Percentiles rank a stretch among this genome's conserved stretches.
Conservation (phyloP, 2,888 invertebrate species). For the Lasiommata megera region DNA sequence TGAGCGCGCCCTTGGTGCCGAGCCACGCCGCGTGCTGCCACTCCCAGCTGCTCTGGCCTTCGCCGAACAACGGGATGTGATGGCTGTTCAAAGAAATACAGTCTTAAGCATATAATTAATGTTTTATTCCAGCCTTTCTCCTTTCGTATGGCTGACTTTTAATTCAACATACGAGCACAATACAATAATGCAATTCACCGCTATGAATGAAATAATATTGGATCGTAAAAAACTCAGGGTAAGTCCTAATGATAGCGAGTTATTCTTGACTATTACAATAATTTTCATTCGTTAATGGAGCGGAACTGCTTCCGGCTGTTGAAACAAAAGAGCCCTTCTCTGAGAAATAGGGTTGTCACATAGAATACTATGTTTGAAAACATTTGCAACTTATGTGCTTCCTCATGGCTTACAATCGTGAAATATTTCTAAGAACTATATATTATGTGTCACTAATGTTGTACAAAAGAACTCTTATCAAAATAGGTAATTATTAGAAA, state of each 20-base stretch:
- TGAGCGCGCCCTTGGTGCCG: constrained; percentile 87
- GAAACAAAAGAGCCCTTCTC: constrained; percentile 26
- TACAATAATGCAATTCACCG: too few species aligned
- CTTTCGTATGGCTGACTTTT: too few species aligned
- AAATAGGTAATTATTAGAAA: too few species aligned
- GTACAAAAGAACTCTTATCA: too few species aligned
- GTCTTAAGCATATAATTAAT: too few species aligned
- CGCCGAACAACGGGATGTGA: constrained; percentile 91
- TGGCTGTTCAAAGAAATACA: constrained; percentile 77
- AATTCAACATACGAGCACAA: too few species aligned
- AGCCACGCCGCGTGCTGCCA: constrained; percentile 93
- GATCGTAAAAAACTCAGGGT: background rate
- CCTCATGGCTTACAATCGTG: too few species aligned
- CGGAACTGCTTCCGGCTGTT: constrained; percentile 23
- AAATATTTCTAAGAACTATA: too few species aligned
- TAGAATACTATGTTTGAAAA: too few species aligned
- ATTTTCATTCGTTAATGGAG: constrained; percentile 27
- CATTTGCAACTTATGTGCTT: too few species aligned
- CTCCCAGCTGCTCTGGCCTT: constrained; percentile 84
- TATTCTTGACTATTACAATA: constrained; percentile 26
- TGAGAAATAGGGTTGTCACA: constrained; percentile 2
- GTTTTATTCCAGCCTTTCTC: too few species aligned
- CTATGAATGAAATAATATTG: background rate
- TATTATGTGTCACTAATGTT: too few species aligned
- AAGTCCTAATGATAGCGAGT: constrained; percentile 13